These are phyloP conservation scores for Rhizomys pruinosus DNA, from an alignment of 2,113 vertebrate genomes.

Conservation along the genomic window DNA sequence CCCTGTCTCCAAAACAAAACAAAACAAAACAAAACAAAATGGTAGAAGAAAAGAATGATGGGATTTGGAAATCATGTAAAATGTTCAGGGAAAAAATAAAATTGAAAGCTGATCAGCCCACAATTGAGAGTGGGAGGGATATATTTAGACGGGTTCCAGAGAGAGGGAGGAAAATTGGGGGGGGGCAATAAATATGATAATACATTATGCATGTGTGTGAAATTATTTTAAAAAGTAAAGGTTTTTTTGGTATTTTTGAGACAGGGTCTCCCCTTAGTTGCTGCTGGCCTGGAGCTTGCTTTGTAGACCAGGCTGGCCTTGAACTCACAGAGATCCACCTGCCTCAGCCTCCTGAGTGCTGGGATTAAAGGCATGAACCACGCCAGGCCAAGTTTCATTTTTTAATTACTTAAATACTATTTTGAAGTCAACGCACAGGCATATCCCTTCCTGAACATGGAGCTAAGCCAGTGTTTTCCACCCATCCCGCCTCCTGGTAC, in stretches of 20 bases:
- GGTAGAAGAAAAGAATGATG: neutral
- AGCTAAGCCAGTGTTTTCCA: constrained; percentile 50
- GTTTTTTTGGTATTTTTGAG: too few relatives aligned
- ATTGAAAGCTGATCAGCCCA: neutral
- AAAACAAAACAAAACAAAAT: neutral
- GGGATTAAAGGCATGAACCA: too few relatives aligned
- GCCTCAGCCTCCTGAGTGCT: too few relatives aligned
- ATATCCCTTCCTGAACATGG: constrained; percentile 67
- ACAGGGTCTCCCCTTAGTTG: too few relatives aligned
- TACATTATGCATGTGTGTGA: too few relatives aligned
- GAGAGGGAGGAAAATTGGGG: neutral
- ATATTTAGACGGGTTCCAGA: neutral
- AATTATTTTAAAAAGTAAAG: neutral
- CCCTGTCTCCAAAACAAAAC: too few relatives aligned
- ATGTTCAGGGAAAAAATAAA: constrained; percentile 30
- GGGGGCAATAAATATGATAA: too few relatives aligned
- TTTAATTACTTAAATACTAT: neutral
- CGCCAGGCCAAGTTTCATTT: too few relatives aligned
- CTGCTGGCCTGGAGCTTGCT: too few relatives aligned
- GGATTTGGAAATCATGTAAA: constrained; percentile 45
- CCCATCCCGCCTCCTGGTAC: constrained; percentile 2
- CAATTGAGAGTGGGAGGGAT: neutral
- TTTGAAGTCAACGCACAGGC: constrained; percentile 66
- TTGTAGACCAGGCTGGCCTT: too few relatives aligned
- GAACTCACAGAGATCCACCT: too few relatives aligned